phyloP scores from a whole-genome alignment of 1,140 invertebrate genomes.

The Drosophila saltans region DNA sequence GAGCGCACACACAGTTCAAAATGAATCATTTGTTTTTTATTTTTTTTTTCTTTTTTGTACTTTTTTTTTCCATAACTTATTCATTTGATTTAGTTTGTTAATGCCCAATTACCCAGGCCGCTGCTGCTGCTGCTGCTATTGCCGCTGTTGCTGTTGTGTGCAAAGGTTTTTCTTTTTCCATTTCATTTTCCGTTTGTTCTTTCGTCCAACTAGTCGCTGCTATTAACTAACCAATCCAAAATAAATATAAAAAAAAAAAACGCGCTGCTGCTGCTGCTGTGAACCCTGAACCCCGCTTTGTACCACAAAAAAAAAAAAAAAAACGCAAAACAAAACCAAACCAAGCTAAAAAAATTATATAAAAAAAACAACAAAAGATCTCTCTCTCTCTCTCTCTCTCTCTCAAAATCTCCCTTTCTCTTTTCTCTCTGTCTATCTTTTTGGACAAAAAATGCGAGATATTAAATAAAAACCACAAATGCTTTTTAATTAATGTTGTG shows the following conservation, averaged over 20 bases:
- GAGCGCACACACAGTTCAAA: neutral
- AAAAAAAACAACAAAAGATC: slow-evolving; percentile 5
- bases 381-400: neutral
- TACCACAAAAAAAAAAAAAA: slow-evolving; percentile 2
- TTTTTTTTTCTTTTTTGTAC: neutral
- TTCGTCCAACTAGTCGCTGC: slow-evolving; percentile 42
- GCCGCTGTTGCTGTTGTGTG: slow-evolving; percentile 64
- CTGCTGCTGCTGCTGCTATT: slow-evolving; percentile 27
- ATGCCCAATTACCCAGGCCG: slow-evolving; percentile 53
- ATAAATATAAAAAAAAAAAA: slow-evolving; percentile 17
- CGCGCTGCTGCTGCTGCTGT: slow-evolving; percentile 5
- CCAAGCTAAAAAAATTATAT: slow-evolving; percentile 14
- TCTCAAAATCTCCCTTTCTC: neutral
- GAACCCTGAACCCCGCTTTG: slow-evolving; percentile 39
- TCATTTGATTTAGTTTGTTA: slow-evolving; percentile 48
- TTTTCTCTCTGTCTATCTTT: neutral
- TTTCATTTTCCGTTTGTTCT: slow-evolving; percentile 15
- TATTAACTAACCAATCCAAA: slow-evolving; percentile 32
- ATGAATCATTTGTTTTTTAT: neutral
- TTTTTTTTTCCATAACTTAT: slow-evolving; percentile 5
- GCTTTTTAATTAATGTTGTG: slow-evolving; percentile 67
- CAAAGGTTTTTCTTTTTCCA: slow-evolving; percentile 66
- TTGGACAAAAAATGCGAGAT: neutral
- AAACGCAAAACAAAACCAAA: slow-evolving; percentile 33
- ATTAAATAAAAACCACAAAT: slow-evolving; percentile 53